Percentiles rank a stretch among this genome's conserved stretches.
These are phyloP conservation scores for Acanthochromis polyacanthus DNA, from an alignment of 2,113 vertebrate genomes.

Conservation along the genomic window DNA sequence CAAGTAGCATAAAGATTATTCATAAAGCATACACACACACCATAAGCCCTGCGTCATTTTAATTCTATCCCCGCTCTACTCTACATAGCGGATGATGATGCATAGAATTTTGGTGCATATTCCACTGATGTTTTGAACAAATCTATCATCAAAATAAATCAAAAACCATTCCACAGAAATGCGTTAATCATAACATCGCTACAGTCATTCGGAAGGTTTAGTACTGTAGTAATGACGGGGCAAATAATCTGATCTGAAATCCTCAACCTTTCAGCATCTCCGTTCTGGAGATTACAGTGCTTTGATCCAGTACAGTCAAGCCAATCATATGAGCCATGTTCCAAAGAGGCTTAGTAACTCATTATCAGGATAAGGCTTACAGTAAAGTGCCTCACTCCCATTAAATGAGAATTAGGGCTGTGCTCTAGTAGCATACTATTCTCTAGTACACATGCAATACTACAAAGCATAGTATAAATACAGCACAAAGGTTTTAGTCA, in stretches of 20 bases:
- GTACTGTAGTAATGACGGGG: slow-evolving; percentile 18
- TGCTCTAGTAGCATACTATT: slow-evolving; percentile 46
- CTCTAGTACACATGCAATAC: slow-evolving; percentile 18
- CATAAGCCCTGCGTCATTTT: not conserved
- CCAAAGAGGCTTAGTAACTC: slow-evolving; percentile 81
- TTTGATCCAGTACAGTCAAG: slow-evolving; percentile 82
- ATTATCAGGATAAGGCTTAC: slow-evolving; percentile 78
- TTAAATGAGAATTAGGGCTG: slow-evolving; percentile 70
- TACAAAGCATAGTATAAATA: slow-evolving; percentile 17
- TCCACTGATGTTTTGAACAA: not conserved
- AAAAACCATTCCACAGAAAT: not conserved
- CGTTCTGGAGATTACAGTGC: slow-evolving; percentile 74
- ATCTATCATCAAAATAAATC: slow-evolving; percentile 14
- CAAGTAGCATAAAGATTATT: not conserved
- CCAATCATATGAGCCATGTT: slow-evolving; percentile 78
- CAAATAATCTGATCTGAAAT: slow-evolving; percentile 70
- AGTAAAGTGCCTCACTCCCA: slow-evolving; percentile 68
- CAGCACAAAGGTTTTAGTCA: not conserved
- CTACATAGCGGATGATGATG: not conserved
- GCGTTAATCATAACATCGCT: not conserved
- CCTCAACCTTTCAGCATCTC: slow-evolving; percentile 75
- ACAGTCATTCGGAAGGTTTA: slow-evolving; percentile 29
- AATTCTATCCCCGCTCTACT: slow-evolving; percentile 11
- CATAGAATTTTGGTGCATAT: not conserved
- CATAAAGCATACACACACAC: slow-evolving; percentile 3